Evolutionary conservation across 1,140 invertebrate species (phyloP).

Genomic region (Macrobrachium rosenbergii): DNA sequence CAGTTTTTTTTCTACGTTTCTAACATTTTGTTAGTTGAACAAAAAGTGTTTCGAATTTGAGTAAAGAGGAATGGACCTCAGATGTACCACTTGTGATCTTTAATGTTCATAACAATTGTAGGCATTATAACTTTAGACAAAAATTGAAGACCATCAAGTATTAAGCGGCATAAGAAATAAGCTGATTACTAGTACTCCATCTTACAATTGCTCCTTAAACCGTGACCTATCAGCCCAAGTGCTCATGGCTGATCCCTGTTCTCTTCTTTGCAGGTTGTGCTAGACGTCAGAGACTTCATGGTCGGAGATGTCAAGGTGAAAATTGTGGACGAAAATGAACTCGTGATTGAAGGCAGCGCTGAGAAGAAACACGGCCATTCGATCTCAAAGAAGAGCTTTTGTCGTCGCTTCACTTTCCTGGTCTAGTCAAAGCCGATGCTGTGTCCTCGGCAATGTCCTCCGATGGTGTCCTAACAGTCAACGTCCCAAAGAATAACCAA

Average conservation of each 20-base stretch:
- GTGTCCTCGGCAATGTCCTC: slow-evolving; percentile 59
- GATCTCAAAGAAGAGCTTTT: slow-evolving; percentile 53
- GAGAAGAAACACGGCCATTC: slow-evolving; percentile 46
- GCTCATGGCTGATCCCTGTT: neutral
- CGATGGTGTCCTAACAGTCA: slow-evolving; percentile 61
- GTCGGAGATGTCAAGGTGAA: slow-evolving; percentile 60
- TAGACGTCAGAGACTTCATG: slow-evolving; percentile 63
- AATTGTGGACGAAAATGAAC: slow-evolving; percentile 59
- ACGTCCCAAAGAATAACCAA: slow-evolving; percentile 53
- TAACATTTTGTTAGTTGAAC: too few relatives aligned
- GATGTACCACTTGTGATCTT: too few relatives aligned
- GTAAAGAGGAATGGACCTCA: too few relatives aligned
- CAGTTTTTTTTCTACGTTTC: too few relatives aligned
- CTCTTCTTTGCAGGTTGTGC: slow-evolving; percentile 44
- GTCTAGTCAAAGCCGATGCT: slow-evolving; percentile 44
- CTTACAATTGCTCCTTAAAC: too few relatives aligned
- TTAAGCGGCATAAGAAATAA: too few relatives aligned
- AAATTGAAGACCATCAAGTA: too few relatives aligned
- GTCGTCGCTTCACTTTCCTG: slow-evolving; percentile 58
- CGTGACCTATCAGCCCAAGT: neutral
- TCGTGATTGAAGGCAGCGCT: slow-evolving; percentile 60
- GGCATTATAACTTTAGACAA: neutral
- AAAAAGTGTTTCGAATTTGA: too few relatives aligned
- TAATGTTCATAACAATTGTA: too few relatives aligned
- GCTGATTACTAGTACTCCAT: too few relatives aligned